These are phyloP conservation scores for Chanos chanos DNA, from an alignment of 2,797 vertebrate genomes.

Conservation along the genomic window DNA sequence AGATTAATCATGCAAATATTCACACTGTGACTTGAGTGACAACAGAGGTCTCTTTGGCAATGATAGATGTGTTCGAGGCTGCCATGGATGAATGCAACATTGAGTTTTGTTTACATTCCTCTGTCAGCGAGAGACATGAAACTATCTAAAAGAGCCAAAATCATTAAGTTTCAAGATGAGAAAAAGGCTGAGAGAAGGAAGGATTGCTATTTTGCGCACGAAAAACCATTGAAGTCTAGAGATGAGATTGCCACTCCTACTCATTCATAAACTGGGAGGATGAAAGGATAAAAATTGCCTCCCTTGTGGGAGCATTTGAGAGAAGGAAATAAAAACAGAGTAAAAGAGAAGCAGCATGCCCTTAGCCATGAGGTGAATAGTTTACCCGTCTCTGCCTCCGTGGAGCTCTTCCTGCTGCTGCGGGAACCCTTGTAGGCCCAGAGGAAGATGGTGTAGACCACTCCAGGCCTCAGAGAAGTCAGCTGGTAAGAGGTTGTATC, in stretches of 20 bases:
- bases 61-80: background rate
- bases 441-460: conserved; percentile 68
- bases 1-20: background rate
- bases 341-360: background rate
- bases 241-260: conserved; percentile 5
- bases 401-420: conserved; percentile 68
- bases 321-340: conserved; percentile 14
- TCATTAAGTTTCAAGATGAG: background rate
- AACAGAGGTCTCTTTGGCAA: background rate
- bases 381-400: conserved; percentile 76
- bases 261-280: background rate
- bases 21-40: background rate
- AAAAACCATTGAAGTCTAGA: background rate
- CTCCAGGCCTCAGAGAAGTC: conserved; percentile 70
- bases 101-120: background rate
- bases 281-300: conserved; percentile 6
- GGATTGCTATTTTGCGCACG: background rate
- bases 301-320: conserved; percentile 5
- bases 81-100: background rate
- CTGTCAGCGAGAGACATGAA: background rate
- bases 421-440: conserved; percentile 74
- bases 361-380: conserved; percentile 15
- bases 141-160: background rate
- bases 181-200: background rate
- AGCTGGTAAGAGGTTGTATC: conserved; percentile 61